A percentile compares a stretch with the other conserved stretches of the same genome.
Conservation (phyloP, 1,140 invertebrate genomes). For the Drosophila sturtevanti region DNA sequence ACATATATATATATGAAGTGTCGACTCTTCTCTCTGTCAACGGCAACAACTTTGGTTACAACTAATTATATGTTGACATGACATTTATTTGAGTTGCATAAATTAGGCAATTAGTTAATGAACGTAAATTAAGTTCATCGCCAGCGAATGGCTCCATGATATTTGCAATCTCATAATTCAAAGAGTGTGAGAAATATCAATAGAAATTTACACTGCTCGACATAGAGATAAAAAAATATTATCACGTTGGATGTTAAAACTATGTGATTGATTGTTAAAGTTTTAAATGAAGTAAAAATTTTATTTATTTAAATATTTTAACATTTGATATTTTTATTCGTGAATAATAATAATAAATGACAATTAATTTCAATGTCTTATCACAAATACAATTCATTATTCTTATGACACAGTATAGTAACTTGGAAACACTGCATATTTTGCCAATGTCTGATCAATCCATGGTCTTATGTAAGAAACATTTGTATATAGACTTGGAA, state of each 20-base stretch:
- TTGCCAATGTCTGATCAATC: slow-evolving; percentile 13
- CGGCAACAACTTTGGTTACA: slow-evolving; percentile 45
- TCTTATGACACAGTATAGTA: too few relatives aligned
- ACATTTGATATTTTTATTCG: too few relatives aligned
- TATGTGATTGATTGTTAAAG: too few relatives aligned
- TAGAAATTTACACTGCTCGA: neutral
- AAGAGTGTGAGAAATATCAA: too few relatives aligned
- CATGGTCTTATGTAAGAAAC: slow-evolving; percentile 83
- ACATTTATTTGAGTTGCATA: slow-evolving; percentile 78
- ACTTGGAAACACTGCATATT: slow-evolving; percentile 70
- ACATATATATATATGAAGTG: neutral
- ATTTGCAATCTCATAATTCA: slow-evolving; percentile 17
- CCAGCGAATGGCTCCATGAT: slow-evolving; percentile 21
- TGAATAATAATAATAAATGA: too few relatives aligned
- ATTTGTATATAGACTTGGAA: slow-evolving; percentile 90
- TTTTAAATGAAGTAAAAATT: too few relatives aligned
- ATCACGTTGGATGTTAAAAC: too few relatives aligned
- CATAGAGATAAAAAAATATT: too few relatives aligned
- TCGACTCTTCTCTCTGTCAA: slow-evolving; percentile 24
- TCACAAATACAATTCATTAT: too few relatives aligned
- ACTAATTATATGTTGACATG: slow-evolving; percentile 77
- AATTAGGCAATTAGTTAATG: slow-evolving; percentile 75
- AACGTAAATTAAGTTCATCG: slow-evolving; percentile 64
- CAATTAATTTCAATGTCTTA: too few relatives aligned
- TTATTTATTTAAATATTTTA: too few relatives aligned